These are phyloP conservation scores for Strix aluco DNA, from an alignment of 2,113 vertebrate species.

Conservation along the genomic window DNA sequence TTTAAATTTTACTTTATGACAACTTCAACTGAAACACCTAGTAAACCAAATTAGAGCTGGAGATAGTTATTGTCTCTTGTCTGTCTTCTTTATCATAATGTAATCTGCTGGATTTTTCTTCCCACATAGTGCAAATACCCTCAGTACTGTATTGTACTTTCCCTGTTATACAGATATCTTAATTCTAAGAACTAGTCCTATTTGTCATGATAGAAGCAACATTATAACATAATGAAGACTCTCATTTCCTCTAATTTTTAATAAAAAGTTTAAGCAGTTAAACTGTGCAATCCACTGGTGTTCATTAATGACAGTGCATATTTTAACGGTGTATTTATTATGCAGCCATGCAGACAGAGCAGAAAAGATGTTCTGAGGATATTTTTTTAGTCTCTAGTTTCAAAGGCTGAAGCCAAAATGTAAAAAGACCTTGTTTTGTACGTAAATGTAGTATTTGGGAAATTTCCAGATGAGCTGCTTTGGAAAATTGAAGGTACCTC, in stretches of 20 bases:
- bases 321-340: conserved; percentile 65
- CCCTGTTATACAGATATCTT: conserved; percentile 8
- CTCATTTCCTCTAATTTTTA: conserved; percentile 59
- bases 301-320: conserved; percentile 53
- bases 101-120: conserved; percentile 28
- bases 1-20: neutral
- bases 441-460: neutral
- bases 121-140: neutral
- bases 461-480: neutral
- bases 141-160: neutral
- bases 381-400: neutral
- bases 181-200: conserved; percentile 15
- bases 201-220: conserved; percentile 52
- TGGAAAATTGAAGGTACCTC: neutral
- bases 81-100: neutral
- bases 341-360: neutral
- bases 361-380: neutral
- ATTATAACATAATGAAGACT: conserved; percentile 58
- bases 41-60: neutral
- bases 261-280: conserved; percentile 67
- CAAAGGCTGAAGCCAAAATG: neutral
- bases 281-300: conserved; percentile 42
- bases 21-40: neutral
- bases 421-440: neutral
- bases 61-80: neutral